These are phyloP conservation scores for Epinotia brunnichana DNA, from an alignment of 2,888 invertebrate genomes.

Conservation along the genomic window DNA sequence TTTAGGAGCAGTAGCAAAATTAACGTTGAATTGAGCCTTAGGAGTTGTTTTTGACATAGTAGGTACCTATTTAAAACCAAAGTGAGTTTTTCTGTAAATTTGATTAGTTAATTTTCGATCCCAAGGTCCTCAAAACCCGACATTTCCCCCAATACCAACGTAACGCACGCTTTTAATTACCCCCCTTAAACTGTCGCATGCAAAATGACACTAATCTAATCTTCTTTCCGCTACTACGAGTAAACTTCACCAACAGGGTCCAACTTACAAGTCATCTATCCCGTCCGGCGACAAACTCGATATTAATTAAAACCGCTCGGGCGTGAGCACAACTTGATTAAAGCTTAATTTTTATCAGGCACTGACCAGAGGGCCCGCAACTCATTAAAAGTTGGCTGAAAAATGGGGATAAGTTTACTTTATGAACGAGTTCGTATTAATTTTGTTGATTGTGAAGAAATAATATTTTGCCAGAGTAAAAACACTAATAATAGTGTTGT, in stretches of 20 bases:
- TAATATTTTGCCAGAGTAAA: too few species aligned
- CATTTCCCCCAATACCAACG: too few species aligned
- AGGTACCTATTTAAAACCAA: too few species aligned
- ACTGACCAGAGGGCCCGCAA: constrained; percentile 19
- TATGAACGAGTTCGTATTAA: constrained; percentile 7
- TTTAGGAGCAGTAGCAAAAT: too few species aligned
- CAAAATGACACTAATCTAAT: not conserved
- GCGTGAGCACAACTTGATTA: constrained; percentile 43
- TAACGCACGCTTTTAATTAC: too few species aligned
- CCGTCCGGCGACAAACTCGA: constrained; percentile 43
- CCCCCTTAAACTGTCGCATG: not conserved
- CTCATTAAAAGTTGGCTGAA: constrained; percentile 22
- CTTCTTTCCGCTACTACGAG: not conserved
- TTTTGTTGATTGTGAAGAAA: constrained; percentile 6
- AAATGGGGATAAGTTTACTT: constrained; percentile 19
- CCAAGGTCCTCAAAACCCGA: too few species aligned
- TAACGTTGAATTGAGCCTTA: too few species aligned
- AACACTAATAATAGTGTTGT: too few species aligned
- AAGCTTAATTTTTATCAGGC: constrained; percentile 36
- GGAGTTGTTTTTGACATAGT: too few species aligned
- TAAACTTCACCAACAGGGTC: too few species aligned
- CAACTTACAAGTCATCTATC: not conserved
- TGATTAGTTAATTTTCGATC: too few species aligned
- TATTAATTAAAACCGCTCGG: constrained; percentile 49
- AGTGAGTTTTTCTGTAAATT: too few species aligned